Conservation (phyloP, 2,797 vertebrate genomes). For the Taeniopygia guttata region DNA sequence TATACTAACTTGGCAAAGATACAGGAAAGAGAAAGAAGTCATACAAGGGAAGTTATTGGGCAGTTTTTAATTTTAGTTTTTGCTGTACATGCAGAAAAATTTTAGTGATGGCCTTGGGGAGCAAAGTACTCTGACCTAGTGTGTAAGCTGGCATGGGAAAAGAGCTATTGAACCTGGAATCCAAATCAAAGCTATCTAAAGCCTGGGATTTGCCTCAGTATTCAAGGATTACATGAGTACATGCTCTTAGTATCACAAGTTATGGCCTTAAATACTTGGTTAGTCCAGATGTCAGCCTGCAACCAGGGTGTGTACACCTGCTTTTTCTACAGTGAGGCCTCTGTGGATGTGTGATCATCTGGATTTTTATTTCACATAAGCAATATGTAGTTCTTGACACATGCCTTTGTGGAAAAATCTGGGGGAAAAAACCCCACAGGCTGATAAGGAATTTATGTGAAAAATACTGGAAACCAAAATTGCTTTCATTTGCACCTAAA, state of each 20-base stretch:
- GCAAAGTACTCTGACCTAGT: neutral
- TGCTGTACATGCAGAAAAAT: neutral
- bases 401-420: neutral
- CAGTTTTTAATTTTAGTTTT: neutral
- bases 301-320: neutral
- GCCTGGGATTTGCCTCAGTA: neutral
- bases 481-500: neutral
- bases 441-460: neutral
- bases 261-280: neutral
- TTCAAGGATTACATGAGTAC: neutral
- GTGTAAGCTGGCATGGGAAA: neutral
- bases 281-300: neutral
- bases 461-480: neutral
- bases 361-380: neutral
- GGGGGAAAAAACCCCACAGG: rapidly evolving
- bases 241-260: neutral
- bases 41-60: neutral
- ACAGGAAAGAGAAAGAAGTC: neutral
- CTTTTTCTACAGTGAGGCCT: neutral
- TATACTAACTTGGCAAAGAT: slow-evolving; percentile 3
- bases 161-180: neutral
- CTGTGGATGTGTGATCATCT: neutral
- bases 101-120: neutral
- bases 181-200: neutral
- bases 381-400: neutral